These are phyloP conservation scores for Eucidaris tribuloides DNA, from an alignment of 35 echinoderm and acorn worm genomes.

Conservation along the genomic window DNA sequence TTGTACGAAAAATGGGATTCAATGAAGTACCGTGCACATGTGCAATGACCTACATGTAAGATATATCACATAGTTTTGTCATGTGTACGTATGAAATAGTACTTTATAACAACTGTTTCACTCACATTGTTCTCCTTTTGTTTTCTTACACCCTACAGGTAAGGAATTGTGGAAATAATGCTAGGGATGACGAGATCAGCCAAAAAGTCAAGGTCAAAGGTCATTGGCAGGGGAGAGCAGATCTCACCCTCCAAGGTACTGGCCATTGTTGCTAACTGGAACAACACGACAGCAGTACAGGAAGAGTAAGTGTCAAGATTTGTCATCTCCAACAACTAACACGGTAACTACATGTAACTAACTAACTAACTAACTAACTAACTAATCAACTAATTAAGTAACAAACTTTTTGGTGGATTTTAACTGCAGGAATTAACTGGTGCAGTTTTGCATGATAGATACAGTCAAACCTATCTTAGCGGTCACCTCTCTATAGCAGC, in stretches of 20 bases:
- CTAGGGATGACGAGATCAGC: conserved; percentile 12
- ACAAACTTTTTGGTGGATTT: background rate
- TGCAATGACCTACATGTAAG: too few species aligned
- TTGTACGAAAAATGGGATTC: too few species aligned
- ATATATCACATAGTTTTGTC: too few species aligned
- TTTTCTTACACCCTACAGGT: background rate
- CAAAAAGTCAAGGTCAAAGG: background rate
- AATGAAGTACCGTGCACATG: too few species aligned
- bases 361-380: too few species aligned
- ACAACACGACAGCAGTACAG: background rate
- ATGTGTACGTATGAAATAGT: too few species aligned
- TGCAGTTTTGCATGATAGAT: background rate
- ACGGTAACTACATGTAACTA: too few species aligned
- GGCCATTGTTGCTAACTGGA: conserved; percentile 26
- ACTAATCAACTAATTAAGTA: too few species aligned
- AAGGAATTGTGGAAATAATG: background rate
- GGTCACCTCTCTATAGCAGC: too few species aligned
- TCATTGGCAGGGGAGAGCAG: background rate
- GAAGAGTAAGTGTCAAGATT: background rate
- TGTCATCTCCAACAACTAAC: too few species aligned
- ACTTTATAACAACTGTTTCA: too few species aligned
- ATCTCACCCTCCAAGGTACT: conserved; percentile 16
- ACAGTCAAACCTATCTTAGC: background rate
- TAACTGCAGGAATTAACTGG: background rate
- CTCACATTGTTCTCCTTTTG: too few species aligned